Conservation (phyloP, 2,113 vertebrate genomes). For the Suricata suricatta region DNA sequence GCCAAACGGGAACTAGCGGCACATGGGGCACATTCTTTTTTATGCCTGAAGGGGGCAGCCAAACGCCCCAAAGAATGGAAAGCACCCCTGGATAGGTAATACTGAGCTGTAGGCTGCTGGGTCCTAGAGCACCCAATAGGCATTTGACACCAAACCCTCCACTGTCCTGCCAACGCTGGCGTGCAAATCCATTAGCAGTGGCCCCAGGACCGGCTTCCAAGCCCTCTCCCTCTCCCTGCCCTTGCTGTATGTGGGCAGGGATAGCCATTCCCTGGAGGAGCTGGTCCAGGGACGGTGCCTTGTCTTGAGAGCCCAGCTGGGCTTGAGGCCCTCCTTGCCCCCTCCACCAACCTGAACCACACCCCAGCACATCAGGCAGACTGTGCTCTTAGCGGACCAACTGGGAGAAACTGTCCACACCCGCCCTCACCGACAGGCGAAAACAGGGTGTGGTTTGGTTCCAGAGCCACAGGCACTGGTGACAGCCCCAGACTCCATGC, state of each 20-base stretch:
- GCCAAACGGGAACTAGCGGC: background rate
- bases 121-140: background rate
- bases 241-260: background rate
- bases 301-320: background rate
- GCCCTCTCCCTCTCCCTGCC: background rate
- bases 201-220: too few relatives aligned
- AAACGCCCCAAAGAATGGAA: slow-evolving; percentile 15
- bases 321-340: background rate
- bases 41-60: background rate
- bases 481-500: background rate
- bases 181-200: background rate
- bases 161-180: background rate
- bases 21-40: background rate
- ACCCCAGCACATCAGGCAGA: background rate
- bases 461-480: background rate
- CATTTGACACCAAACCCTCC: background rate
- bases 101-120: background rate
- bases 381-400: background rate
- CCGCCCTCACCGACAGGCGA: background rate
- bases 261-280: background rate
- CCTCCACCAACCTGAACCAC: background rate
- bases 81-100: background rate
- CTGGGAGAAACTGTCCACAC: background rate
- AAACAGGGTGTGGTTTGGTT: background rate
- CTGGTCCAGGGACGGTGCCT: background rate